These are phyloP conservation scores for Tetheella fluctuosa DNA, from an alignment of 2,888 invertebrate genomes.

Conservation along the genomic window DNA sequence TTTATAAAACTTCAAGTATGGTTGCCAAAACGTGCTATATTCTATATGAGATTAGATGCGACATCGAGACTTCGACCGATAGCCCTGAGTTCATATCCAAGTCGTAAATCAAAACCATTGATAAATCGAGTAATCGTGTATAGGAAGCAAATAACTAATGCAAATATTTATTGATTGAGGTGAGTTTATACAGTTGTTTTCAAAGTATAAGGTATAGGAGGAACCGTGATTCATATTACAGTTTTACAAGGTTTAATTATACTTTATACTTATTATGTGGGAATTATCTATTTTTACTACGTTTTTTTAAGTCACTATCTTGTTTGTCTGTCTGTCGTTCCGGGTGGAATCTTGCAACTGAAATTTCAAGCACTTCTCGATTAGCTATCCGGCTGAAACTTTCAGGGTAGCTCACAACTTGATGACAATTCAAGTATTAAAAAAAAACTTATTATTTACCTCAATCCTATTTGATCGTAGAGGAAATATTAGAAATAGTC, in stretches of 20 bases:
- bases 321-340: no score
- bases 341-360: no score
- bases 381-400: no score
- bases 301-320: no score
- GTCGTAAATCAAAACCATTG: slow-evolving; percentile 9
- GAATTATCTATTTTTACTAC: no score
- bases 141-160: slow-evolving; percentile 5
- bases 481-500: no score
- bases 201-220: not conserved
- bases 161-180: slow-evolving; percentile 11
- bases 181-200: not conserved
- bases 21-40: not conserved
- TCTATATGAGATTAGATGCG: not conserved
- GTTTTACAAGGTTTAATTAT: not conserved
- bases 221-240: not conserved
- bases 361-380: no score
- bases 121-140: slow-evolving; percentile 1
- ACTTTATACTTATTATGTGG: no score
- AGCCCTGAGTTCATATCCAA: slow-evolving; percentile 3
- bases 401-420: no score
- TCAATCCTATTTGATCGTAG: no score
- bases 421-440: no score
- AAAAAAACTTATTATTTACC: no score
- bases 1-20: not conserved
- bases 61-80: not conserved